Base-by-base conservation (phyloP, 2,888 invertebrate genomes). In the Hypercompe scribonia region DNA sequence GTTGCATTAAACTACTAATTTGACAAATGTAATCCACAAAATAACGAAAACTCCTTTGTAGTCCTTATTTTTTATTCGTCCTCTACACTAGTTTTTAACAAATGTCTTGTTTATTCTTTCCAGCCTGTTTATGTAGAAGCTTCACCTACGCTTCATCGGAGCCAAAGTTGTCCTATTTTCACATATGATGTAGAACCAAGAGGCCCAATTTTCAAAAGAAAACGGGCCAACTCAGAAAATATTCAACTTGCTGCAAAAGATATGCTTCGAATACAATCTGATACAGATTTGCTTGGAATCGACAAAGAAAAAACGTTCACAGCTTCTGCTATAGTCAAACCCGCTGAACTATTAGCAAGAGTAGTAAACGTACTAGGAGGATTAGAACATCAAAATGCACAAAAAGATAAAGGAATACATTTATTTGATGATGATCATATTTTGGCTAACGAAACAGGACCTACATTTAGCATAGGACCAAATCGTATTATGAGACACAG, bases 261-360 rank as follows among this genome's bases (percentile, higher is more conserved):
- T 68, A 94, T 96, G 90, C 91, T 97, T 8, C 96, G 97, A 73
- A 97, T 97, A 70, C 97, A 97, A 79, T 98, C 98, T 0, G 98
- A 98, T 83, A 97, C 97, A 0, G 98, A 98, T 90, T 94, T 98
- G 65, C 96, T 97, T 75, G 96, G 97, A 64, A 98, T 98, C 79
- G 98, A 98, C 89, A 97, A 97, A 85, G 97, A 97, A 81, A 97
- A 97, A 78, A 98, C 98, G 0, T 98, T 98, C 87, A 97, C 97
- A 33, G 96, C 97, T 1, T 96, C 97, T 77, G 97, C 97, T 18
- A 96, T 97, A 80, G 96, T 98, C 0, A 97, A 97, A 85, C 98
- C 98, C 13, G 97, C 97, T 11, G 97, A 98, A 87, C 89, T 98
- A 3, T 89, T 98, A 72, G 97, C 97, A 0, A 96, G 97, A 88